Conservation (phyloP, 2,888 invertebrate genomes). For the Ormia ochracea region DNA sequence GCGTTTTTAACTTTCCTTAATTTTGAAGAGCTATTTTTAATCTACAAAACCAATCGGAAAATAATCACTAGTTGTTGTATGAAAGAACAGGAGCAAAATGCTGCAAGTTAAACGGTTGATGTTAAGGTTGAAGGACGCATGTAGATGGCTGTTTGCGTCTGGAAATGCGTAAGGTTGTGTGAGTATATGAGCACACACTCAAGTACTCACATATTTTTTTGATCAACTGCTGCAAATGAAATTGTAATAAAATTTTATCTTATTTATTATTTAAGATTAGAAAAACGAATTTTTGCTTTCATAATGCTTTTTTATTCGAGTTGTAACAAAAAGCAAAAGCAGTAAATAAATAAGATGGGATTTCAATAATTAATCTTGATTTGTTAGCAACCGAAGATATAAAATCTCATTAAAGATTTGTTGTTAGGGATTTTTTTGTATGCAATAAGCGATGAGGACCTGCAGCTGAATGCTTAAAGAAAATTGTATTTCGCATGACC, state of each 20-base stretch:
- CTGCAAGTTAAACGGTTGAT: too few relatives aligned
- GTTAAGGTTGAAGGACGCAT: too few relatives aligned
- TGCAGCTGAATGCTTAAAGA: not conserved
- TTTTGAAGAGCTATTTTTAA: too few relatives aligned
- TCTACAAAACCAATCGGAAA: too few relatives aligned
- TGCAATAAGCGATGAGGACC: not conserved
- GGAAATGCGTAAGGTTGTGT: not conserved
- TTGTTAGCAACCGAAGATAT: conserved; percentile 11
- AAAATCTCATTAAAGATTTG: conserved; percentile 21
- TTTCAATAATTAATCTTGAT: conserved; percentile 50
- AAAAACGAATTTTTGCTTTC: conserved; percentile 28
- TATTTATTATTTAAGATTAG: conserved; percentile 23
- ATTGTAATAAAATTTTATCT: not conserved
- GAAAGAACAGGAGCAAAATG: too few relatives aligned
- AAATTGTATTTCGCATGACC: not conserved
- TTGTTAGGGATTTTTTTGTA: not conserved
- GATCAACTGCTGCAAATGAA: not conserved
- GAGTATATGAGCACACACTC: not conserved
- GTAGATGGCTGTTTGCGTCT: not conserved
- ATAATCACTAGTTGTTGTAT: too few relatives aligned
- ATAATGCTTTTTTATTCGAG: not conserved
- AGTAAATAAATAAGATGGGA: conserved; percentile 10
- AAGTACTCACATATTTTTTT: conserved; percentile 3
- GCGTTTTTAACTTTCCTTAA: too few relatives aligned
- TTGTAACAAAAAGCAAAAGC: not conserved